Evolutionary conservation across 2,113 vertebrate genomes (phyloP).

Genomic region (Leptobrachium leishanense): DNA sequence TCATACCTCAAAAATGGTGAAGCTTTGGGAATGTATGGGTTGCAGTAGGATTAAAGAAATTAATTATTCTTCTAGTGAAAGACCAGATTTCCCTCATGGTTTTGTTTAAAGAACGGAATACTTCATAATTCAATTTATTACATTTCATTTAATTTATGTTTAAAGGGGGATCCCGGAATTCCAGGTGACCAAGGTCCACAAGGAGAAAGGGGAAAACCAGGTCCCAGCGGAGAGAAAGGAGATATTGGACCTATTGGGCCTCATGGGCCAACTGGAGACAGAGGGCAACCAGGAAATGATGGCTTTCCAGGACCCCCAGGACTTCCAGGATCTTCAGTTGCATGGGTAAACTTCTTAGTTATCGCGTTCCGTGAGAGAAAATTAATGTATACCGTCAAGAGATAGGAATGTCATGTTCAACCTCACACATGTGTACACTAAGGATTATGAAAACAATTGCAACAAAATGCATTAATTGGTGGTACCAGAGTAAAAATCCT

Average conservation of each 20-base stretch:
- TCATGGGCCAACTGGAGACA: slow-evolving; percentile 68
- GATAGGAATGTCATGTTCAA: no score
- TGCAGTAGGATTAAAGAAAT: no score
- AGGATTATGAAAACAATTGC: no score
- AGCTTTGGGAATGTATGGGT: no score
- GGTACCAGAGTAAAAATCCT: no score
- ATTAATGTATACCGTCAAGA: no score
- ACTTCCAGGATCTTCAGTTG: slow-evolving; percentile 72
- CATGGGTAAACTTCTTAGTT: slow-evolving; percentile 37
- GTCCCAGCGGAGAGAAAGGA: slow-evolving; percentile 75
- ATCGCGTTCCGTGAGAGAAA: neutral
- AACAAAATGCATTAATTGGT: no score
- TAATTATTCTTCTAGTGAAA: neutral
- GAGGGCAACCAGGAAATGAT: slow-evolving; percentile 76
- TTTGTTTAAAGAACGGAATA: neutral
- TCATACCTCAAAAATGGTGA: no score
- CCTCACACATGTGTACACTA: no score
- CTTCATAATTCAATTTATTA: neutral
- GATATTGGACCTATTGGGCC: slow-evolving; percentile 73
- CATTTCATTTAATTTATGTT: neutral
- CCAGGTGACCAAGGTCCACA: slow-evolving; percentile 88
- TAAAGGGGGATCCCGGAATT: slow-evolving; percentile 93
- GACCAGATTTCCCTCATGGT: neutral
- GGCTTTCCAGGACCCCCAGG: slow-evolving; percentile 77
- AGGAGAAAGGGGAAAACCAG: slow-evolving; percentile 83